phyloP scores from a whole-genome alignment of 2,888 invertebrate species.

The Oeneis ivallda region DNA sequence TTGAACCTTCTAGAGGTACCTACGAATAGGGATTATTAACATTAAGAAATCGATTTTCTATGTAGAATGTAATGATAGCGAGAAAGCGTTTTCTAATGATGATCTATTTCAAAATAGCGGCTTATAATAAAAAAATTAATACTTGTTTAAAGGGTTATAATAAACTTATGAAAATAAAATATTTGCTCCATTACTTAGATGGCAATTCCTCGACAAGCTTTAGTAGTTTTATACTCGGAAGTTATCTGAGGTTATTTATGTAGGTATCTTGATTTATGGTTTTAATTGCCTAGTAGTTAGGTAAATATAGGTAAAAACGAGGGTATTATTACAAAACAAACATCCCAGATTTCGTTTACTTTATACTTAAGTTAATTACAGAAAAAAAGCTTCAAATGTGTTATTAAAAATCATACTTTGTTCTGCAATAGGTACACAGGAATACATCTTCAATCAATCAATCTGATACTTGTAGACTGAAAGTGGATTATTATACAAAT shows the following conservation, averaged over 20 bases:
- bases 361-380: constrained; percentile 33
- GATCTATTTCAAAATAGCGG: neutral
- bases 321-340: constrained; percentile 27
- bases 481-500: no score
- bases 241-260: neutral
- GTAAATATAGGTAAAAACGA: neutral
- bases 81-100: neutral
- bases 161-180: neutral
- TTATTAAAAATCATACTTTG: constrained; percentile 26
- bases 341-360: constrained; percentile 25
- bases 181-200: no score
- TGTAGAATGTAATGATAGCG: neutral
- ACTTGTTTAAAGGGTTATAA: neutral
- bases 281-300: neutral
- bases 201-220: no score
- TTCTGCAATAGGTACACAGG: neutral
- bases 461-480: no score
- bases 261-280: constrained; percentile 1
- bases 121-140: neutral
- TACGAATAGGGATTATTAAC: no score
- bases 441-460: no score
- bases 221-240: neutral
- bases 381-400: constrained; percentile 30
- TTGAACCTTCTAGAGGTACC: no score
- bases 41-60: neutral